These are phyloP conservation scores for Brachionus asplanchnoidis DNA, from an alignment of 1,140 invertebrate genomes.

Conservation along the genomic window DNA sequence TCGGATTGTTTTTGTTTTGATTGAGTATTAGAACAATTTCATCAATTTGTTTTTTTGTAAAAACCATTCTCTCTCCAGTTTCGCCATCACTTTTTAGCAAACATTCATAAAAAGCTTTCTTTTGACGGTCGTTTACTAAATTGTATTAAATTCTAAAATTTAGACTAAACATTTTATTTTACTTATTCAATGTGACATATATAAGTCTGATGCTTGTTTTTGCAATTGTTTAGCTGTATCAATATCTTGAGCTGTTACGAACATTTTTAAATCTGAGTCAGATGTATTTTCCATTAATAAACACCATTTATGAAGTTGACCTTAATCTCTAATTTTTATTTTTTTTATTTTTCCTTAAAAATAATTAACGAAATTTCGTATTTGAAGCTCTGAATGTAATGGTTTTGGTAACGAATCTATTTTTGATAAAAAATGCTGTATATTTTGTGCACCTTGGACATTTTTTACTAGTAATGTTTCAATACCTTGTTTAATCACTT, in stretches of 20 bases:
- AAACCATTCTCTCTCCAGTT: neutral
- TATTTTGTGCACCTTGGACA: no score
- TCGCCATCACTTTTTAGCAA: neutral
- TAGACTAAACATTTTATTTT: neutral
- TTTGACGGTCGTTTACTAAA: neutral
- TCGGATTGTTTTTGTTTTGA: conserved; percentile 4
- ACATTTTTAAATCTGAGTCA: no score
- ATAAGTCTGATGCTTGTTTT: no score
- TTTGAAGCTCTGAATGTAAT: neutral
- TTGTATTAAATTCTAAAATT: neutral
- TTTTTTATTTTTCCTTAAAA: neutral
- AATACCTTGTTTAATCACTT: no score
- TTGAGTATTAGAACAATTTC: neutral
- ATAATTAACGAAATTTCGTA: neutral
- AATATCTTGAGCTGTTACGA: no score
- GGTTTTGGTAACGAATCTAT: neutral
- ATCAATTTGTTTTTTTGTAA: neutral
- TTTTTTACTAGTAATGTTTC: no score
- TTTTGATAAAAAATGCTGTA: no score
- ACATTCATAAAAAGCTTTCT: neutral
- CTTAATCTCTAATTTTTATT: neutral
- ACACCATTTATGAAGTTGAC: no score
- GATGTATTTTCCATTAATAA: no score
- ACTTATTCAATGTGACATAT: neutral
- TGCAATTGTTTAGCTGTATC: no score